Conservation (phyloP, 1,140 invertebrate species). For the Heliothis virescens region DNA sequence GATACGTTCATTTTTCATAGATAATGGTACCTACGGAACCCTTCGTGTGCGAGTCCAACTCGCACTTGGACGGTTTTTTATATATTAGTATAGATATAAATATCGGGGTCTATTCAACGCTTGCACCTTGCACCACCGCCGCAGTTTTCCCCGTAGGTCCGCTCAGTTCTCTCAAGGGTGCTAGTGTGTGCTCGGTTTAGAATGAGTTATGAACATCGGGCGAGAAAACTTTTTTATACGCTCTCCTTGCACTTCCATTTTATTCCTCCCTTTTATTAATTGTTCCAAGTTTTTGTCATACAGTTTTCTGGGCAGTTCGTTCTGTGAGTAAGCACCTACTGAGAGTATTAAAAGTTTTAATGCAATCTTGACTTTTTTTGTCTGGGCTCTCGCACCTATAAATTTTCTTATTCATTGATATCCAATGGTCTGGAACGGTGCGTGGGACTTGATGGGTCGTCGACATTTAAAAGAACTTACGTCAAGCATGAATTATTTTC, state of each 20-base stretch:
- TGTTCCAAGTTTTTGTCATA: constrained; percentile 36
- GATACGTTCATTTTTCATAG: no score
- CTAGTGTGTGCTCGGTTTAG: constrained; percentile 57
- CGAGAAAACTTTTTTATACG: constrained; percentile 57
- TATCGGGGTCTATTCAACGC: background rate
- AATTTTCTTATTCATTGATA: constrained; percentile 27
- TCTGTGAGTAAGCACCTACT: constrained; percentile 16
- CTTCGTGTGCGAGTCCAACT: no score
- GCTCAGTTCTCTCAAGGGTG: constrained; percentile 59
- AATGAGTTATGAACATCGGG: constrained; percentile 64
- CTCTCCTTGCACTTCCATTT: constrained; percentile 46
- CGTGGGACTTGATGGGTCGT: constrained; percentile 9
- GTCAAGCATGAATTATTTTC: constrained; percentile 13
- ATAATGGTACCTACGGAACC: no score
- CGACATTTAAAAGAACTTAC: background rate
- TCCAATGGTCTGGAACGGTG: constrained; percentile 8
- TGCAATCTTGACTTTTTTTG: background rate
- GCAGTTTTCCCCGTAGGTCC: constrained; percentile 48
- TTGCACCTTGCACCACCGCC: constrained; percentile 23
- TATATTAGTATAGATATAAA: no score
- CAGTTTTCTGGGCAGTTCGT: background rate
- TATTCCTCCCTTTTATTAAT: constrained; percentile 32
- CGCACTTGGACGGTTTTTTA: no score
- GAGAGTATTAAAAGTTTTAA: constrained; percentile 24
- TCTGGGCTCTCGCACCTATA: background rate